Base-by-base conservation (phyloP, 2,888 invertebrate species). In the Hedychridium roseum region DNA sequence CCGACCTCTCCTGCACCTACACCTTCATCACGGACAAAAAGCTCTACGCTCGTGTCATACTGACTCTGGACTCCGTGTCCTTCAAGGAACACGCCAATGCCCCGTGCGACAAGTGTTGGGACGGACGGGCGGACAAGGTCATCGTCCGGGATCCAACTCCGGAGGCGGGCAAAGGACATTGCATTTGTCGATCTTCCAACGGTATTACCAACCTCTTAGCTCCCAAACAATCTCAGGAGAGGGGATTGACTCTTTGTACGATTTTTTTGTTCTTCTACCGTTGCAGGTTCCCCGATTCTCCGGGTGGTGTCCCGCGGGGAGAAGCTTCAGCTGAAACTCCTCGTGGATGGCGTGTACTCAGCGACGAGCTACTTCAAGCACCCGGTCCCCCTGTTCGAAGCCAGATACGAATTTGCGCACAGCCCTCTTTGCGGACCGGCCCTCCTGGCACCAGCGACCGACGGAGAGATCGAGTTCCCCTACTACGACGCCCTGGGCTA, bases 361-460 rank as follows among this genome's bases (percentile, higher is more conserved):
- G 91, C 93, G 1, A 85, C 90, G 0, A 92, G 90, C 41, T 94
- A 94, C 77, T 94, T 94, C 80, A 94, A 94, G 75, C 91, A 92
- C 68, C 85, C 89, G 2, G 85, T 87, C 23, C 90, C 94, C 0
- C 82, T 94, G 2, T 94, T 94, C 71, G 90, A 92, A 76, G 94
- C 94, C 0, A 85, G 86, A 3, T 95, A 92, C 73, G 92, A 93
- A 73, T 94, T 94, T 70, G 91, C 93, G 1, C 94, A 94, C 65
- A 92, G 92, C 1, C 93, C 93, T 0, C 80, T 93, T 1, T 94
- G 94, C 71, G 94, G 94, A 0, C 92, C 93, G 0, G 88, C 93
- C 0, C 85, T 90, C 2, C 79, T 93, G 35, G 88, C 89, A 4
- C 90, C 92, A 0, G 86, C 88, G 0, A 88, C 90, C 1, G 92